Evolutionary conservation across 2,797 vertebrate species (phyloP).

Genomic region (Orestias chungarensis): DNA sequence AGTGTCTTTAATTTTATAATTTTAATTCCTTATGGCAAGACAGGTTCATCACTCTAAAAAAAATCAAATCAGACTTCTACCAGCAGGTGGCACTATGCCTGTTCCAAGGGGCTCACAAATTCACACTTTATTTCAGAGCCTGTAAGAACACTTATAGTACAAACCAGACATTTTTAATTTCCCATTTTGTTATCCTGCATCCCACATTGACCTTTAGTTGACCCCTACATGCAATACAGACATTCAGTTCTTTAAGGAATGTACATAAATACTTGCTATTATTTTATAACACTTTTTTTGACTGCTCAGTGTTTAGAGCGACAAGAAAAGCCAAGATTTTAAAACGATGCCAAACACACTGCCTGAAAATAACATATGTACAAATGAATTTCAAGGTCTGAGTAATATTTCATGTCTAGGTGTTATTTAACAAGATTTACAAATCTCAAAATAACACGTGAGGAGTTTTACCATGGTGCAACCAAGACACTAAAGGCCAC

Average conservation of each 20-base stretch:
- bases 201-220: conserved; percentile 6
- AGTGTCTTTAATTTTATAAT: conserved; percentile 4
- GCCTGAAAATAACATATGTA: not conserved
- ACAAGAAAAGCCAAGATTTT: not conserved
- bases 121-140: conserved; percentile 1
- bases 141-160: not conserved
- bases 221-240: not conserved
- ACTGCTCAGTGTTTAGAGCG: too few species aligned
- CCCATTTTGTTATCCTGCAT: not conserved
- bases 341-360: not conserved
- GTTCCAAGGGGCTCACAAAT: conserved; percentile 23
- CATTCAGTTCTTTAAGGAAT: not conserved
- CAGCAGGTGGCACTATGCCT: conserved; percentile 70
- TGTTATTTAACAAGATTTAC: not conserved
- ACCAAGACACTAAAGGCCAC: too few species aligned
- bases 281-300: conserved; percentile 8
- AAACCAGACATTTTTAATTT: not conserved
- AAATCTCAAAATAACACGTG: not conserved
- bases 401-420: not conserved
- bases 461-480: not conserved
- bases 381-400: not conserved
- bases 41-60: conserved; percentile 21
- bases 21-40: not conserved
- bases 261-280: not conserved
- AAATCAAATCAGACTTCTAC: conserved; percentile 34